Evolutionary conservation across 2,888 invertebrate genomes (phyloP), one percentile per base, ranked within the genome.

Genomic region (Fragum whitleyi): DNA sequence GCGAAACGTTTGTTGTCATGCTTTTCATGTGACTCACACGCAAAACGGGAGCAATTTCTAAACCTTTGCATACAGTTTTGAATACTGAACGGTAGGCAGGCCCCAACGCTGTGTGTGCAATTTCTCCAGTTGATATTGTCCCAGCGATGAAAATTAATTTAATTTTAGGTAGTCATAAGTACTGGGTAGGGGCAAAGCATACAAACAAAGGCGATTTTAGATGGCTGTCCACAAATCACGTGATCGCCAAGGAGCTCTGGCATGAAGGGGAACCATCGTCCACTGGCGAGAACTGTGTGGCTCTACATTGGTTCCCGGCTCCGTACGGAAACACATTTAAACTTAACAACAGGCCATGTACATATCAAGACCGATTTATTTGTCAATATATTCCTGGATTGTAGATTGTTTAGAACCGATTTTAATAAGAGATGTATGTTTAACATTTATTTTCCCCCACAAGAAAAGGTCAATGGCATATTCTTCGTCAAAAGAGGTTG

Each of bases 341-440:
- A 23, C 23, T 70, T 29, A 70, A 70, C 55, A 55, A 70, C 55
- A 32, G 53, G 53, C 53, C 29, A 1, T 70, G 70, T 36, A n/a
- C 19, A 9, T 11, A 36, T 3, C 16, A 32, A 16, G 55, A 55
- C 32, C 55, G 70, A 7, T 70, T 21, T 21, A 70, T 70, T 7
- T 70, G 70, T 70, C 70, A 70, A 21, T 53, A 70, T 55, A 70
- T 70, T 55, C 65, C 23, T 0, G 65, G 65, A 39, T 32, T 65
- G 1, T 65, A 9, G 21, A 16, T 6, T 32, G 1, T 14, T 57
- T 57, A 28, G 7, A 47, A 47, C 14, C 7, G 6, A 39, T 39
- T 39, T 39, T 9, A 39, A 9, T 39, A 39, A n/a, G n/a, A n/a
- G n/a, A n/a, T n/a, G n/a, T n/a, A n/a, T n/a, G n/a, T n/a, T n/a